Percentiles rank a stretch among this genome's conserved stretches.
phyloP scores from a whole-genome alignment of 1,140 invertebrate species.

The Cyclargus thomasi region DNA sequence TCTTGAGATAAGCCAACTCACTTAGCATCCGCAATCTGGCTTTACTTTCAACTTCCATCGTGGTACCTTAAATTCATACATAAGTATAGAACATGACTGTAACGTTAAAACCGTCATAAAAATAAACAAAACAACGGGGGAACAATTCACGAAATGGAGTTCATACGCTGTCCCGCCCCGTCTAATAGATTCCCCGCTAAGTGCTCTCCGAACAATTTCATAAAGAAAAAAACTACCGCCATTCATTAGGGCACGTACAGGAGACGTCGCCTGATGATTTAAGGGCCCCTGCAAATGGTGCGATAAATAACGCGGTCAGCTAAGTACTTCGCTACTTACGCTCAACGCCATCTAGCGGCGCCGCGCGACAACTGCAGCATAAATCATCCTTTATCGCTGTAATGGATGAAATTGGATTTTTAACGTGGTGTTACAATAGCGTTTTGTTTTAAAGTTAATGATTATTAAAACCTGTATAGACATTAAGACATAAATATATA shows the following conservation, averaged over 20 bases:
- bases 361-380: constrained; percentile 30
- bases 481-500: no score
- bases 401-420: neutral
- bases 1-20: no score
- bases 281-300: constrained; percentile 61
- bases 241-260: constrained; percentile 62
- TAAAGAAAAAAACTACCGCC: constrained; percentile 59
- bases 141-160: neutral
- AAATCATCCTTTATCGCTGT: constrained; percentile 33
- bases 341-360: constrained; percentile 58
- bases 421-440: neutral
- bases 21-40: no score
- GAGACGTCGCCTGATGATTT: constrained; percentile 69
- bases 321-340: constrained; percentile 62
- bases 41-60: no score
- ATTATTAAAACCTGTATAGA: no score
- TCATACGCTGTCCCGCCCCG: constrained; percentile 20
- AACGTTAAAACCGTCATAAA: neutral
- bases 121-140: neutral
- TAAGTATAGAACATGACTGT: neutral
- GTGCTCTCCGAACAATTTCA: constrained; percentile 68
- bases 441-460: no score
- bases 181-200: constrained; percentile 65
- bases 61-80: no score
- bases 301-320: constrained; percentile 70